Conservation (phyloP, 2,113 vertebrate species). For the Burhinus bistriatus region DNA sequence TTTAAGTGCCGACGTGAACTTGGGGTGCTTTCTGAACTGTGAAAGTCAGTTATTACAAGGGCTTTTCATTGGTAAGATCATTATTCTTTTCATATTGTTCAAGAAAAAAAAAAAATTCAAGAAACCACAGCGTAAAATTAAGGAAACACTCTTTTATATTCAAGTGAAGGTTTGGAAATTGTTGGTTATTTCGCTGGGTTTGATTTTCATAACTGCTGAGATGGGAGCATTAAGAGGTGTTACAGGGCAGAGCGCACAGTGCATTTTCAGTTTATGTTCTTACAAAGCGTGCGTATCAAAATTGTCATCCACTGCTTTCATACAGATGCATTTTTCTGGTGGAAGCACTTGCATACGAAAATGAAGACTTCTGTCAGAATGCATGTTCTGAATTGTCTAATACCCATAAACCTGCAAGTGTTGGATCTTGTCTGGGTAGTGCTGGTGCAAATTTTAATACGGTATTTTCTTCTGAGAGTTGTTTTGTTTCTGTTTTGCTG, state of each 20-base stretch:
- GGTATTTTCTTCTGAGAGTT: background rate
- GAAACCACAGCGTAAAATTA: background rate
- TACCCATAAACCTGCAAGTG: background rate
- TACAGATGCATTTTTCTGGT: background rate
- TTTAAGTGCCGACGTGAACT: background rate
- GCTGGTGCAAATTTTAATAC: background rate
- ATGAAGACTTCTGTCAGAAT: background rate
- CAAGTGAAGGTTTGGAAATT: background rate
- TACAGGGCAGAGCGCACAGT: slow-evolving; percentile 4
- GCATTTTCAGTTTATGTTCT: background rate
- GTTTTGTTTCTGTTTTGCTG: background rate
- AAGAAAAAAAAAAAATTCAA: background rate
- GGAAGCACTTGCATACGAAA: background rate
- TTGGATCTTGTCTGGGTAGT: background rate
- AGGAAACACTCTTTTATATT: background rate
- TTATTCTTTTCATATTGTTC: background rate
- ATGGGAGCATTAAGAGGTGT: background rate
- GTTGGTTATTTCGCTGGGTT: background rate
- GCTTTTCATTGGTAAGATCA: background rate
- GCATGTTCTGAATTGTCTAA: background rate
- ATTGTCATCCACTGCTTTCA: background rate
- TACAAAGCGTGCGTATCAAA: background rate
- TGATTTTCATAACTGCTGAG: background rate
- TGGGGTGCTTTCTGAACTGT: background rate
- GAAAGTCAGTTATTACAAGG: background rate